Evolutionary conservation across 2,797 vertebrate genomes (phyloP), one percentile per base, ranked within the genome.

Genomic region (Distichodus sexfasciatus): DNA sequence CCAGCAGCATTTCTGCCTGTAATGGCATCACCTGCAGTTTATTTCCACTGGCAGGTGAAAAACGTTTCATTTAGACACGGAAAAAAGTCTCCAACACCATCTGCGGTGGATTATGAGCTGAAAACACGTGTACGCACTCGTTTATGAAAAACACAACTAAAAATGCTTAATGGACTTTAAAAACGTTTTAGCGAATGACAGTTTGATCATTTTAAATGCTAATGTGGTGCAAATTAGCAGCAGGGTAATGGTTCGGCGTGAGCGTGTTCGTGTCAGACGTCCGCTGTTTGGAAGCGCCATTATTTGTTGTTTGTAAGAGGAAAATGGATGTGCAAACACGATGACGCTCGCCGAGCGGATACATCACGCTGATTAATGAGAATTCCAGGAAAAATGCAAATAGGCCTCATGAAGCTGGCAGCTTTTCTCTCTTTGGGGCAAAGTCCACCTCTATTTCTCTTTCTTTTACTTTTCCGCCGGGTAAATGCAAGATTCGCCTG

Each of bases 311-410:
- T 60, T 66, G 21, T 40, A 21, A 46, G 44, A 55, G 31, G 31
- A 58, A 36, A 61, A 75, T 65, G 46, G 58, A 66, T 61, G 48
- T 66, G 47, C 44, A 46, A 57, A 17, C 47, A 4, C 46, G 51
- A 19, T 19, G 19, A 40, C 43, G 17, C 43, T 15, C 17, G 10
- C 33, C 3, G 35, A 15, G n/a, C 44, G 15, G 41, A 31, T 50
- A 53, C 58, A 70, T 53, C 47, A 19, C 60, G 66, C 47, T 78
- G 74, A 81, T 79, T 75, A 79, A 78, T 76, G 74, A 66, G 60
- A 51, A 60, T 54, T 21, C 71, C 64, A 9, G 46, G 51, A 43
- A 69, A 61, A 67, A 77, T 72, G 55, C 68, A 69, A 76, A 74
- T 58, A 46, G 58, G 9, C 46, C 41, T 54, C 50, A 35, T 19